phyloP scores from a whole-genome alignment of 2,888 invertebrate species.

The Amblyjoppa fuscipennis region DNA sequence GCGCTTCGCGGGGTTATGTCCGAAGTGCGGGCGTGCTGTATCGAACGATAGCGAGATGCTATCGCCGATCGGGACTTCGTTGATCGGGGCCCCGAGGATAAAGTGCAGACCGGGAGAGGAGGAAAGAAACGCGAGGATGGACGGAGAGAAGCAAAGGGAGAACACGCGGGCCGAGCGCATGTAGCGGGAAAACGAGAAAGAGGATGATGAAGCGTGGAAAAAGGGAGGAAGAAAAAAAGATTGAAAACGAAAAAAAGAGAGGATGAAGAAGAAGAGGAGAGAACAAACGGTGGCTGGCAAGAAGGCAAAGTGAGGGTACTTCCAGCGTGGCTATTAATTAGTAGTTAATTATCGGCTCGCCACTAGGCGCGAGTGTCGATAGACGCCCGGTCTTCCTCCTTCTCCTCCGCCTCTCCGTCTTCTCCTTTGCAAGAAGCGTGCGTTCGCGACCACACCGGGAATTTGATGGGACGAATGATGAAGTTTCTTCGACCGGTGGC shows the following conservation, averaged over 20 bases:
- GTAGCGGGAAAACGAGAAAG: constrained; percentile 27
- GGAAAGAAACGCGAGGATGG: constrained; percentile 15
- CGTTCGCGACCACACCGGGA: constrained; percentile 51
- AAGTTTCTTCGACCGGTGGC: not conserved
- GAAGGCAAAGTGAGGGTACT: constrained; percentile 58
- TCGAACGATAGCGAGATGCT: constrained; percentile 57
- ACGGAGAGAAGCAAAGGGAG: not conserved
- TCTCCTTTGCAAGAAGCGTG: not conserved
- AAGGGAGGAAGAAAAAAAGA: not conserved
- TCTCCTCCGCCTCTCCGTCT: not conserved
- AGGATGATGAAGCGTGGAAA: constrained; percentile 19
- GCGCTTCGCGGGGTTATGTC: constrained; percentile 45
- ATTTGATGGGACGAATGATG: constrained; percentile 31
- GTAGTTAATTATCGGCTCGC: constrained; percentile 74
- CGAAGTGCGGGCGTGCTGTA: constrained; percentile 65
- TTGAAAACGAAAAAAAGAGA: constrained; percentile 1
- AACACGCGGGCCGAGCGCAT: constrained; percentile 20
- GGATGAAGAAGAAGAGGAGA: constrained; percentile 42
- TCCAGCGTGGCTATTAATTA: constrained; percentile 76
- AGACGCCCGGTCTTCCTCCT: constrained; percentile 32
- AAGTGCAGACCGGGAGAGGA: constrained; percentile 28
- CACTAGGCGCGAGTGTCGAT: constrained; percentile 71
- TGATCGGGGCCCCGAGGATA: constrained; percentile 61
- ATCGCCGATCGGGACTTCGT: constrained; percentile 63
- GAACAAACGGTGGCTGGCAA: constrained; percentile 49